phyloP scores from a whole-genome alignment of 2,888 invertebrate species.

The Lymantria monacha region DNA sequence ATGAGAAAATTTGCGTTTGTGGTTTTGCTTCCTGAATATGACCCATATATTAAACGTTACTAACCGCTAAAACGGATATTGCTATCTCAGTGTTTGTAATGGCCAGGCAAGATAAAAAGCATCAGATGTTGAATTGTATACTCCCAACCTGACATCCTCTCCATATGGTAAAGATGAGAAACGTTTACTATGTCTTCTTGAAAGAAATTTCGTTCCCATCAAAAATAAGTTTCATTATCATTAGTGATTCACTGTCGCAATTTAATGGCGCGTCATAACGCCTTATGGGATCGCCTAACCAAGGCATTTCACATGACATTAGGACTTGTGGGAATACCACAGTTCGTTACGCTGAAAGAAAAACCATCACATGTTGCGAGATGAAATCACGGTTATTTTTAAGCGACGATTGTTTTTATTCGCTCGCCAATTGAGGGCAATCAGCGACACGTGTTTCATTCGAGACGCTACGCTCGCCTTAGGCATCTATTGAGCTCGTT shows the following conservation, averaged over 20 bases:
- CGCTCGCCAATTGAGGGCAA: slow-evolving; percentile 81
- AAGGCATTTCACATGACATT: slow-evolving; percentile 73
- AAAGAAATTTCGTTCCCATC: slow-evolving; percentile 48
- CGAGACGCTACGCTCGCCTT: slow-evolving; percentile 67
- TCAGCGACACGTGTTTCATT: slow-evolving; percentile 78
- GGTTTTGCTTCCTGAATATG: slow-evolving; percentile 73
- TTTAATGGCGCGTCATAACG: slow-evolving; percentile 42
- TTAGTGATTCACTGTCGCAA: slow-evolving; percentile 56
- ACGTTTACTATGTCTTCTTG: slow-evolving; percentile 48
- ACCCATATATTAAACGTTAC: slow-evolving; percentile 49
- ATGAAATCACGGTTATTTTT: slow-evolving; percentile 83
- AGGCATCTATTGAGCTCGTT: slow-evolving; percentile 69
- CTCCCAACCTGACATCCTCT: slow-evolving; percentile 43
- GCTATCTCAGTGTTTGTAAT: slow-evolving; percentile 55
- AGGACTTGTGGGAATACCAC: slow-evolving; percentile 60
- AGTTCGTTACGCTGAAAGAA: slow-evolving; percentile 61
- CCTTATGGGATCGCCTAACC: slow-evolving; percentile 59
- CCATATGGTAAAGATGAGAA: slow-evolving; percentile 52
- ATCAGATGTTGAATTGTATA: slow-evolving; percentile 51
- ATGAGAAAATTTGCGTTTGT: slow-evolving; percentile 57
- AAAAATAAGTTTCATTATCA: slow-evolving; percentile 59
- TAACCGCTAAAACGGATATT: slow-evolving; percentile 63
- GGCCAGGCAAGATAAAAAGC: slow-evolving; percentile 52
- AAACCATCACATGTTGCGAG: slow-evolving; percentile 74
- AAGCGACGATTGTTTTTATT: slow-evolving; percentile 82